Base-by-base conservation (phyloP, 1,140 invertebrate species). In the Chelonus insularis region DNA sequence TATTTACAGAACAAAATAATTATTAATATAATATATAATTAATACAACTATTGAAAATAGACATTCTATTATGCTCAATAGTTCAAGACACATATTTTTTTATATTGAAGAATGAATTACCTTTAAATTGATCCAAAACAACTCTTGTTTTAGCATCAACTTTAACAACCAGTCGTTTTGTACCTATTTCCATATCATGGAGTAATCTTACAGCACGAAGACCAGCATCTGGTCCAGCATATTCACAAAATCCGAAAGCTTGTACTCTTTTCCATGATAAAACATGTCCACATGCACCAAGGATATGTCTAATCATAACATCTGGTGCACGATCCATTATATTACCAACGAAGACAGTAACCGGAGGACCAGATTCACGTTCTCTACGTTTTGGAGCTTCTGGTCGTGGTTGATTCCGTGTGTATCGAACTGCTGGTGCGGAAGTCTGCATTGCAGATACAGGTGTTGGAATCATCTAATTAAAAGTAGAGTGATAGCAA, bases 221-320 rank as follows among this genome's bases (percentile, higher is more conserved):
- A 20, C 96, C 97, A 1, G 95, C 93, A 83, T 98, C 95, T 14
- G 96, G 96, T 58, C 94, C 91, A 50, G 87, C 92, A 85, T 90
- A 96, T 83, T 99, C 97, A 84, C 97, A 99, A 83, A 99, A 99
- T 18, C 97, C 97, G 84, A 99, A 99, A 7, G 93, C 96, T 78
- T 97, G 95, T 6, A 99, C 95, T 67, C 97, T 85, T 79, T 99
- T 99, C 97, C 97, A 99, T 68, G 91, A 95, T 1, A 95, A 82
- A 18, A 99, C 94, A 65, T 92, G 89, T 1, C 97, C 97, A 85
- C 96, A 94, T 14, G 91, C 88, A 41, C 87, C 89, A 47, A 99
- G 83, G 72, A 99, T 91, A 70, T 95, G 91, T 66, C 96, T 85
- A 7, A 99, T 91, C 91, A 99, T 94, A 7, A 91, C 86, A 79